phyloP scores from a whole-genome alignment of 2,888 invertebrate species.

The Chrysina gloriosa region DNA sequence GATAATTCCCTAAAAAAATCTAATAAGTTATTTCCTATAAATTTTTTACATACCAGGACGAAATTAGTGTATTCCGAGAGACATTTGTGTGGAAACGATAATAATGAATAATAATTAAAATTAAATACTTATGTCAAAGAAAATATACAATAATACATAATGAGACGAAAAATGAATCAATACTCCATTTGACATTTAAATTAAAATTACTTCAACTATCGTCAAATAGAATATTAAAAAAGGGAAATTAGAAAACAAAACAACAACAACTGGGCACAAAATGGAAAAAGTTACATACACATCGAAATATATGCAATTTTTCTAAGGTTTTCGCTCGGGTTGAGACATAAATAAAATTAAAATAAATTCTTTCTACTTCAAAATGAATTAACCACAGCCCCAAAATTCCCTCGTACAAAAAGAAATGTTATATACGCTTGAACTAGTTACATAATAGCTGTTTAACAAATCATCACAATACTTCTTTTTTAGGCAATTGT shows the following conservation, averaged over 20 bases:
- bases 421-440: conserved; percentile 37
- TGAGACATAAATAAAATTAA: conserved; percentile 38
- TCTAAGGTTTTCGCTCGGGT: conserved; percentile 5
- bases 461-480: conserved; percentile 34
- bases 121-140: conserved; percentile 41
- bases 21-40: conserved; percentile 2
- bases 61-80: conserved; percentile 32
- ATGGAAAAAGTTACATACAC: conserved; percentile 30
- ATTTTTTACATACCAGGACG: conserved; percentile 17
- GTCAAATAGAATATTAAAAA: conserved; percentile 41
- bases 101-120: conserved; percentile 44
- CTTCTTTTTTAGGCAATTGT: conserved; percentile 26
- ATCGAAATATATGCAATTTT: conserved; percentile 32
- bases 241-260: conserved; percentile 28
- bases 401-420: conserved; percentile 41
- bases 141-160: conserved; percentile 42
- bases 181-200: conserved; percentile 41
- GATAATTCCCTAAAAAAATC: conserved; percentile 26
- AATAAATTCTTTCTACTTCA: conserved; percentile 43
- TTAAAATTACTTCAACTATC: conserved; percentile 31
- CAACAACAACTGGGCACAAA: conserved; percentile 41
- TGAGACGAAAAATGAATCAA: conserved; percentile 32
- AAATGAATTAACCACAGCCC: conserved; percentile 51
- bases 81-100: conserved; percentile 33
- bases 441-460: conserved; percentile 31